Evolutionary conservation across 2,797 vertebrate species (phyloP), one percentile per base, ranked within the genome.

Genomic region (Melanotaenia maccullochi): DNA sequence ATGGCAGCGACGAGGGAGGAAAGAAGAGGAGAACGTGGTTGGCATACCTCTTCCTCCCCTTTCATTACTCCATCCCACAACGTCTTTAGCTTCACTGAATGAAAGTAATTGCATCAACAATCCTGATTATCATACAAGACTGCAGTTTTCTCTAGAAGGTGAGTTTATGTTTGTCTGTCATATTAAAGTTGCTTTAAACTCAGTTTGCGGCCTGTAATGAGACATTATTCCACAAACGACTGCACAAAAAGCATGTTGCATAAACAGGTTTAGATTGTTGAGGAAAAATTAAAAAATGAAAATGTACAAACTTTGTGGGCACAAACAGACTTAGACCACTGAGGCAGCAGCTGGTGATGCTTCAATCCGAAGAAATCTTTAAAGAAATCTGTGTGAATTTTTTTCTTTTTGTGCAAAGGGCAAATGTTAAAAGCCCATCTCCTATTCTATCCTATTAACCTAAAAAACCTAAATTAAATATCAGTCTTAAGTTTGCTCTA

Each of bases 51-150:
- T 72, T 78, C 71, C 73, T 51, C 60, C 74, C 82, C 64, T 3
- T 11, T n/a, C 47, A 73, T 88, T 69, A 18, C 67, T 70, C 64
- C 35, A 60, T 83, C 73, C 76, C 69, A 57, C 76, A 40, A 40
- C 55, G 69, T 85, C 73, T 84, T 75, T 77, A 78, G 87, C 90
- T 89, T 78, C 73, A 72, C 70, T 35, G 70, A 82, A 85, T 75
- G 68, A 80, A 58, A 58, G 78, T 93, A 94, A 94, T 85, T 47
- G 59, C 80, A 92, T 95, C 94, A 93, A 84, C 78, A 56, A 63
- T 71, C 79, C 79, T 86, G 75, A 79, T 86, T 78, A 87, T 85
- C 88, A 91, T 89, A 72, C 75, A 66, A 75, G 87, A 84, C 84
- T 24, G 76, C 72, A 72, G 65, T 71, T 60, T 76, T 75, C 84